phyloP scores from a whole-genome alignment of 1,140 invertebrate species.

The Hylaeus anthracinus region DNA sequence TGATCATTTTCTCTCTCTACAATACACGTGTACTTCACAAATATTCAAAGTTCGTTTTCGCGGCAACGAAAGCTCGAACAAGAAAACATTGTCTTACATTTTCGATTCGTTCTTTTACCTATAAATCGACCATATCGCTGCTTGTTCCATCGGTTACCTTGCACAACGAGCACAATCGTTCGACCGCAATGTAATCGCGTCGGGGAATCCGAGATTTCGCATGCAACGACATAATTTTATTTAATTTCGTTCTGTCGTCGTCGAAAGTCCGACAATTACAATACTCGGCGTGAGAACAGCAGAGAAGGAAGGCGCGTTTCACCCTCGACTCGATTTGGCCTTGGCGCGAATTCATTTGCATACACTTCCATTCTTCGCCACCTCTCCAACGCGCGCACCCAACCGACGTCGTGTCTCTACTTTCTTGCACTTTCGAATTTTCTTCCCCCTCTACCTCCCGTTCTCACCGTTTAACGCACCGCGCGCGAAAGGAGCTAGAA shows the following conservation, averaged over 20 bases:
- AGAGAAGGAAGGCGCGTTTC: slow-evolving; percentile 25
- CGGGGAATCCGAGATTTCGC: too few relatives aligned
- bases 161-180: too few relatives aligned
- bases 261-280: slow-evolving; percentile 59
- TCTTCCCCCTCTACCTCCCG: neutral
- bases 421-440: slow-evolving; percentile 18
- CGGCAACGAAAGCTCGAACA: too few relatives aligned
- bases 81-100: too few relatives aligned
- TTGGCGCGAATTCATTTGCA: slow-evolving; percentile 18
- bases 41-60: too few relatives aligned
- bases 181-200: too few relatives aligned
- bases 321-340: slow-evolving; percentile 15
- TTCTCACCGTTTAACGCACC: neutral
- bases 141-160: too few relatives aligned
- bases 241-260: neutral
- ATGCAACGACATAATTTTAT: too few relatives aligned
- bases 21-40: too few relatives aligned
- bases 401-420: neutral
- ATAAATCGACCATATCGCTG: too few relatives aligned
- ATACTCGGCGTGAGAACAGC: slow-evolving; percentile 54
- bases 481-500: neutral
- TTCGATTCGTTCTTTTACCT: neutral
- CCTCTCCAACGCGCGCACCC: slow-evolving; percentile 10
- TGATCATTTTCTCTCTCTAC: too few relatives aligned
- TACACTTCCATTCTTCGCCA: slow-evolving; percentile 12